Conservation (phyloP, 37 sponge, comb jelly and placozoan genomes). For the Hormiphora californensis region DNA sequence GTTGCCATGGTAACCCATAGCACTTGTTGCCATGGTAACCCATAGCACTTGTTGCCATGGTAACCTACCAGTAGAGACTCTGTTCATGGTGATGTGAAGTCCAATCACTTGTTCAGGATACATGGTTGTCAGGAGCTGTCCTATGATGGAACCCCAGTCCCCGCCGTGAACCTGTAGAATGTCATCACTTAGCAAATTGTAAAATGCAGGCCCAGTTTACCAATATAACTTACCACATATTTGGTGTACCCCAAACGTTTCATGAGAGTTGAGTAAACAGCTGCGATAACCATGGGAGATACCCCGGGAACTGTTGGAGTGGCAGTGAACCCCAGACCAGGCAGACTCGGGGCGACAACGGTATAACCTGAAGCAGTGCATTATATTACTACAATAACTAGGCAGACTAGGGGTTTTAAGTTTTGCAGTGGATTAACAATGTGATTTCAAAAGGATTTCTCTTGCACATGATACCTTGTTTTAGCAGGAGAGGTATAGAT, state of each 20-base stretch:
- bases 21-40: too few relatives aligned
- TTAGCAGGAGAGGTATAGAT: slow-evolving; percentile 1
- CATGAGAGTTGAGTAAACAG: slow-evolving; percentile 29
- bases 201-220: background rate
- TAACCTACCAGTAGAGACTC: background rate
- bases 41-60: too few relatives aligned
- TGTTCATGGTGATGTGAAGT: slow-evolving; percentile 14
- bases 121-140: background rate
- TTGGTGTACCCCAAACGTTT: slow-evolving; percentile 3
- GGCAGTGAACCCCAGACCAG: slow-evolving; percentile 36
- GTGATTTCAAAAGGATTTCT: too few relatives aligned
- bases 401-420: background rate
- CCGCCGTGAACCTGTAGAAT: slow-evolving; percentile 27
- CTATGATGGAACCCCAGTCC: slow-evolving; percentile 48
- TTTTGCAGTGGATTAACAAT: background rate
- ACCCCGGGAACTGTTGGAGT: slow-evolving; percentile 1
- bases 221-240: slow-evolving; percentile 40
- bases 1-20: too few relatives aligned
- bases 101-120: slow-evolving; percentile 36
- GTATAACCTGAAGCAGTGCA: background rate
- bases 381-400: background rate
- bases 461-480: slow-evolving; percentile 40
- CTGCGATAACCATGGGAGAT: background rate
- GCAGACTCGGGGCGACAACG: slow-evolving; percentile 16
- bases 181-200: background rate